These are phyloP conservation scores for Pseudolycoriella hygida DNA, from an alignment of 2,888 invertebrate species.

Conservation along the genomic window DNA sequence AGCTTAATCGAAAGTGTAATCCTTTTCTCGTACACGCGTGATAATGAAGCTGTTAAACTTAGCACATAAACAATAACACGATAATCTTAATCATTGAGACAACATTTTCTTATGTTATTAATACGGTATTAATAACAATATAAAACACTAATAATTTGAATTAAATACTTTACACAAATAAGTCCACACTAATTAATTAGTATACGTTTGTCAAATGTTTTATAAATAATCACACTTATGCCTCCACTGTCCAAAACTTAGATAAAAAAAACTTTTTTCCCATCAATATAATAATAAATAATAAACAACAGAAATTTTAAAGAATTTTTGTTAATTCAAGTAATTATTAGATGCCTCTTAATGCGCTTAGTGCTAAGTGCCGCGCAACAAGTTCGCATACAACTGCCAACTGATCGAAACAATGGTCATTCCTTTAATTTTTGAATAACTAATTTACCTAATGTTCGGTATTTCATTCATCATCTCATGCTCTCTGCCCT, in stretches of 20 bases:
- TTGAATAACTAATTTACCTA: not conserved
- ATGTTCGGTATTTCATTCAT: not conserved
- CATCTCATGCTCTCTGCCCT: too few species aligned
- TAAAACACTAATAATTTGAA: conserved; percentile 8
- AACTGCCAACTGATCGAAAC: conserved; percentile 7
- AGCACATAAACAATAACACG: not conserved
- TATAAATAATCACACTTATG: conserved; percentile 10
- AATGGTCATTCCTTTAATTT: not conserved
- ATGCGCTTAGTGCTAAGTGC: conserved; percentile 9
- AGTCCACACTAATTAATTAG: conserved; percentile 26
- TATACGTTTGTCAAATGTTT: conserved; percentile 30
- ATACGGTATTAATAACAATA: conserved; percentile 3
- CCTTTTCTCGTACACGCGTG: not conserved
- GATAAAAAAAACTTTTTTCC: conserved; percentile 2
- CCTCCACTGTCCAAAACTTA: not conserved
- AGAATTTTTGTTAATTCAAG: conserved; percentile 11
- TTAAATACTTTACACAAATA: conserved; percentile 26
- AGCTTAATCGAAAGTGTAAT: not conserved
- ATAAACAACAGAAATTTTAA: conserved; percentile 7
- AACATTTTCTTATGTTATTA: conserved; percentile 1
- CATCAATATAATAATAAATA: conserved; percentile 6
- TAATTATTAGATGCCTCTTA: conserved; percentile 12
- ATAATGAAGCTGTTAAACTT: not conserved
- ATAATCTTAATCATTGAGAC: not conserved
- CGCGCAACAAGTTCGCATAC: conserved; percentile 12